Evolutionary conservation across 1,140 invertebrate species (phyloP), one percentile per base, ranked within the genome.

Genomic region (Aethina tumida): DNA sequence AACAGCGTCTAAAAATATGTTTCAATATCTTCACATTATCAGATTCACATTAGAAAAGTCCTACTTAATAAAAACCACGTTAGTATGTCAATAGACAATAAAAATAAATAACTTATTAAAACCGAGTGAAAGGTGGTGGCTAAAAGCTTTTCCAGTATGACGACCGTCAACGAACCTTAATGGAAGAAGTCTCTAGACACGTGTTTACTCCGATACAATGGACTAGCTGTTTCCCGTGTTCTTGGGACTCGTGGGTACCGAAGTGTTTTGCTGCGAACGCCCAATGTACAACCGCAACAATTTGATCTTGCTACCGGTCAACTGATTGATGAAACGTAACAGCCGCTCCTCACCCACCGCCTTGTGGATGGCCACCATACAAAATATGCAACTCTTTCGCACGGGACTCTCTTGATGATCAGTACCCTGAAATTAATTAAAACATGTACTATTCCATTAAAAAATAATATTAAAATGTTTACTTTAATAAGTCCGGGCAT

Each of bases 341-440:
- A 97, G 70, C 14, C 72, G 67, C 12, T 82, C 80, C 51, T 94
- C 86, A 1, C 91, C 92, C 3, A 94, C 77, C 9, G 78, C 76
- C 47, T 81, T 74, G 47, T 95, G 85, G 37, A 95, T 76, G 18
- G 88, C 84, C 2, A 97, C 93, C 77, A 97, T 90, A 57, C 89
- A 93, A 63, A 97, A 95, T 1, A 96, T 89, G 5, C 89, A 84
- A 41, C 88, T 88, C 60, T 97, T 96, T 9, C 93, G 73, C 15
- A 96, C 89, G 36, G 84, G 77, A 41, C 86, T 92, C 59, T 94
- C 86, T 12, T 71, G 63, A 57, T 84, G 77, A 58, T 95, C 89
- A 56, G 92, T 94, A 4, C 87, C 82, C 74, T 92, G 58, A 50
- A 62, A 51, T 43, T 48, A 60, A 49, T 45, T 50, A 60, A 45